A percentile compares a stretch with the other conserved stretches of the same genome.
Evolutionary conservation across 1,140 invertebrate species (phyloP).

Genomic region (Lanistes nyassanus): DNA sequence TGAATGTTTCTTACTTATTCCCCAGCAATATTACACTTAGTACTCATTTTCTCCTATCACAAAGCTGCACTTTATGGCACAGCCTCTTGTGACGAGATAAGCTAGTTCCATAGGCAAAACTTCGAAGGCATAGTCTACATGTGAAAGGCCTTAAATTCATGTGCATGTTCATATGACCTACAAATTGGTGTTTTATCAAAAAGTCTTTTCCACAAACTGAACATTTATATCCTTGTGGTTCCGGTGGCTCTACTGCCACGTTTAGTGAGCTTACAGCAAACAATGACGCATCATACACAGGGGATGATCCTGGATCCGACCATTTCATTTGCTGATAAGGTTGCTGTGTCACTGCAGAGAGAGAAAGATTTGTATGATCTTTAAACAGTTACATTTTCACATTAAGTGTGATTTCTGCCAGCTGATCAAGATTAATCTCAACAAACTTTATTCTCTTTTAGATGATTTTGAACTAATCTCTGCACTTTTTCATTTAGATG

Average conservation of each 20-base stretch:
- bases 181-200: conserved; percentile 13
- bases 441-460: too few relatives aligned
- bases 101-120: conserved; percentile 24
- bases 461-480: too few relatives aligned
- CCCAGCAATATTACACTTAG: too few relatives aligned
- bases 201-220: conserved; percentile 20
- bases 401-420: too few relatives aligned
- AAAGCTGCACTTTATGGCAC: conserved; percentile 6
- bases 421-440: too few relatives aligned
- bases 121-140: conserved; percentile 1
- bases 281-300: neutral
- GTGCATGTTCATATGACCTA: conserved; percentile 20
- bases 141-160: conserved; percentile 11
- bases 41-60: too few relatives aligned
- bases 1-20: too few relatives aligned
- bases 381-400: neutral
- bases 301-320: neutral
- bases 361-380: conserved; percentile 6
- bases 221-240: conserved; percentile 9
- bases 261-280: neutral
- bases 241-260: too few relatives aligned
- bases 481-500: too few relatives aligned
- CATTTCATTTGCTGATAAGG: conserved; percentile 2
- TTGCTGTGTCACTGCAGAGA: conserved; percentile 13
- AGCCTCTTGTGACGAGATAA: conserved; percentile 13